phyloP scores from a whole-genome alignment of 2,888 invertebrate genomes.

The Meganola albula region DNA sequence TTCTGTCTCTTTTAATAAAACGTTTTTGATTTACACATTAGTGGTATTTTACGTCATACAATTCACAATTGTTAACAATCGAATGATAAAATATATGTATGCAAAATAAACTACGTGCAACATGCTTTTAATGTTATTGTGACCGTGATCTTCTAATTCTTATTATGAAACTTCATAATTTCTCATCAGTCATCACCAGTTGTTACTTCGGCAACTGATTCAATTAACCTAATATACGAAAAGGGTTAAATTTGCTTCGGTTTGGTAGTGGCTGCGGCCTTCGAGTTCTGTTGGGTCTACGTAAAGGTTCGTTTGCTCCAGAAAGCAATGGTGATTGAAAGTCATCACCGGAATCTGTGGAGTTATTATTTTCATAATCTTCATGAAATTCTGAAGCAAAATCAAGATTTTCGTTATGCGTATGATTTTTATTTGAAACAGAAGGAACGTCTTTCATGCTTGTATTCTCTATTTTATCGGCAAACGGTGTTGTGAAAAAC shows the following conservation, averaged over 20 bases:
- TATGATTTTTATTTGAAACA: too few species aligned
- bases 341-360: slow-evolving; percentile 47
- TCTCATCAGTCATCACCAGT: slow-evolving; percentile 48
- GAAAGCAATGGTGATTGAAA: slow-evolving; percentile 67
- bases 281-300: slow-evolving; percentile 57
- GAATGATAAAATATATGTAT: not conserved
- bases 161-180: slow-evolving; percentile 37
- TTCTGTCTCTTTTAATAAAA: too few species aligned
- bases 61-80: not conserved
- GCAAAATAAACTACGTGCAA: slow-evolving; percentile 57
- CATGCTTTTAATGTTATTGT: slow-evolving; percentile 52
- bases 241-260: slow-evolving; percentile 68
- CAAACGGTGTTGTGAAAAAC: too few species aligned
- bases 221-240: slow-evolving; percentile 67
- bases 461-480: slow-evolving; percentile 8
- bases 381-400: slow-evolving; percentile 23
- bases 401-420: too few species aligned
- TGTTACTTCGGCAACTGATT: slow-evolving; percentile 42
- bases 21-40: too few species aligned
- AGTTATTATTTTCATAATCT: slow-evolving; percentile 30
- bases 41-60: not conserved
- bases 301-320: slow-evolving; percentile 61
- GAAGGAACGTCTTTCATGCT: slow-evolving; percentile 3
- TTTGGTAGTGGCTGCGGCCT: slow-evolving; percentile 54
- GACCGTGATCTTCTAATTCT: slow-evolving; percentile 42